Conservation (phyloP, 2,797 vertebrate species). For the Cheirogaleus major region DNA sequence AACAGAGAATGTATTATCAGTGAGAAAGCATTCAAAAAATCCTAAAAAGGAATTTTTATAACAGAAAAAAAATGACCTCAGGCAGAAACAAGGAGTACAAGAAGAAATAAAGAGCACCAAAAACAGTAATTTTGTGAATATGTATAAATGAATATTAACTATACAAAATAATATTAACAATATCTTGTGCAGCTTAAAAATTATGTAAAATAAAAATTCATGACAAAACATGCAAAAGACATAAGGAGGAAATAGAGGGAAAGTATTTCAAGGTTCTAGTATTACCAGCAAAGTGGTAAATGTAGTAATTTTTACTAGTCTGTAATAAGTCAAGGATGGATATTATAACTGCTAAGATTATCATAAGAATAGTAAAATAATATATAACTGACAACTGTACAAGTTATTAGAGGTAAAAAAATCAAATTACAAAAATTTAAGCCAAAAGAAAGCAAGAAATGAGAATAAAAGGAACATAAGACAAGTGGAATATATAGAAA, state of each 20-base stretch:
- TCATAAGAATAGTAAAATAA: conserved; percentile 19
- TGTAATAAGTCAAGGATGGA: background rate
- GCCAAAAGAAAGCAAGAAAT: conserved; percentile 18
- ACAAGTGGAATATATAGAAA: background rate
- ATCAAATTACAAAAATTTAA: conserved; percentile 1
- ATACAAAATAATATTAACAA: background rate
- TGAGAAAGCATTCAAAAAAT: background rate
- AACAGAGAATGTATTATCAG: background rate
- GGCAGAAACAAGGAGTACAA: background rate
- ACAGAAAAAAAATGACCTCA: background rate
- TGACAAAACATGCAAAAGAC: conserved; percentile 1
- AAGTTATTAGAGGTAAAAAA: background rate
- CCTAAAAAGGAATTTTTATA: background rate
- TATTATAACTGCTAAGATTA: background rate
- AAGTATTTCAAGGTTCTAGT: background rate
- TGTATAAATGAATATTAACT: background rate
- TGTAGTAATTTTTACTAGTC: background rate
- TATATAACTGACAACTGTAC: background rate
- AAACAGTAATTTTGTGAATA: background rate
- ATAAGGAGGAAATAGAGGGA: background rate
- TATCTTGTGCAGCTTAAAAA: background rate
- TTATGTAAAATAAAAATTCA: background rate
- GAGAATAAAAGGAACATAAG: background rate
- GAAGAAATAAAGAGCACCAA: background rate
- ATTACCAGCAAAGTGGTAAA: background rate